Evolutionary conservation across 2,888 invertebrate genomes (phyloP).

Genomic region (Tenthredo amoena): DNA sequence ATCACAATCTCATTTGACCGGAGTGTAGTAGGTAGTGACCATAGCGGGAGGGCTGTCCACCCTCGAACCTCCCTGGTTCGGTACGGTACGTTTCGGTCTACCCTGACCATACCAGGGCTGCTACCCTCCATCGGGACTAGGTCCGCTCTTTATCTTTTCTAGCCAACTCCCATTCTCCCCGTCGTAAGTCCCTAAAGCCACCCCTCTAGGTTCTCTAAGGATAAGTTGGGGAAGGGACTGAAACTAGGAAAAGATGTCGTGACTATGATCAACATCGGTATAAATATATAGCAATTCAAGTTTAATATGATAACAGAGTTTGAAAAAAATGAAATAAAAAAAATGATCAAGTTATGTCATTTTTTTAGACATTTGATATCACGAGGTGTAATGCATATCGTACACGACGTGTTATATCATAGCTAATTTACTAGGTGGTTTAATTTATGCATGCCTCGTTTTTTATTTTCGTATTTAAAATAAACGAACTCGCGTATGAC

Average conservation of each 20-base stretch:
- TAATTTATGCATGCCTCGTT: background rate
- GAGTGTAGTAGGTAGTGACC: conserved; percentile 41
- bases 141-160: conserved; percentile 46
- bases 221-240: background rate
- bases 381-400: background rate
- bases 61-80: background rate
- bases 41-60: background rate
- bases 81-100: background rate
- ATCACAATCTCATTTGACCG: conserved; percentile 60
- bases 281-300: too few species aligned
- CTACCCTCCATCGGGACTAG: conserved; percentile 27
- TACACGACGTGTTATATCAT: background rate
- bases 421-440: background rate
- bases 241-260: background rate
- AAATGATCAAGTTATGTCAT: background rate
- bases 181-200: conserved; percentile 54
- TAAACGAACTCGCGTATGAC: background rate
- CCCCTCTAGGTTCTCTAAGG: background rate
- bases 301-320: background rate
- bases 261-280: too few species aligned
- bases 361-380: background rate
- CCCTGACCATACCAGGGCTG: background rate
- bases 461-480: background rate
- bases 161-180: conserved; percentile 10
- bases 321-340: background rate